Evolutionary conservation across 1,140 invertebrate genomes (phyloP).

Genomic region (Pteromalus puparum): DNA sequence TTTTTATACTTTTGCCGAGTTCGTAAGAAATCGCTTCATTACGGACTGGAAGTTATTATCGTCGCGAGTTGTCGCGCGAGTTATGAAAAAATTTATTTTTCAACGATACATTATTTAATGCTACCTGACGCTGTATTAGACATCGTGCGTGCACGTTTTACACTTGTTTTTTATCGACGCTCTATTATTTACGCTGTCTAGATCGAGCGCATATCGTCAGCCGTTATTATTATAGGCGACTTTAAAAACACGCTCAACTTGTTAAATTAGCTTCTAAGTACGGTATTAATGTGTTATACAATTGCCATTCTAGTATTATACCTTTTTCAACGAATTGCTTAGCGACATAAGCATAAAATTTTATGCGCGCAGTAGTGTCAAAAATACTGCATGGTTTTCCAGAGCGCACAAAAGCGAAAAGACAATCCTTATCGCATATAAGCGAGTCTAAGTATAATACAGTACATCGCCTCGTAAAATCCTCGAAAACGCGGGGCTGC

Average conservation of each 20-base stretch:
- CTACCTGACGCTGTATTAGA: too few species aligned
- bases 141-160: too few species aligned
- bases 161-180: too few species aligned
- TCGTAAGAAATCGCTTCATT: neutral
- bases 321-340: too few species aligned
- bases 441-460: neutral
- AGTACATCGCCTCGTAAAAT: neutral
- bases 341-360: neutral
- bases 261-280: too few species aligned
- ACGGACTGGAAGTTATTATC: neutral
- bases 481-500: neutral
- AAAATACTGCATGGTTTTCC: neutral
- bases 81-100: neutral
- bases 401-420: neutral
- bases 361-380: neutral
- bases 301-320: too few species aligned
- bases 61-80: neutral
- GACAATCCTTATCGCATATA: conserved; percentile 43
- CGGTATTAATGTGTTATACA: too few species aligned
- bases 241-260: too few species aligned
- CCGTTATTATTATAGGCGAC: too few species aligned
- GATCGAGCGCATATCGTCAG: too few species aligned
- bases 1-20: neutral
- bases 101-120: too few species aligned
- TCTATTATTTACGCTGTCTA: too few species aligned